These are phyloP conservation scores for Boleophthalmus pectinirostris DNA, from an alignment of 2,113 vertebrate genomes.

Conservation along the genomic window DNA sequence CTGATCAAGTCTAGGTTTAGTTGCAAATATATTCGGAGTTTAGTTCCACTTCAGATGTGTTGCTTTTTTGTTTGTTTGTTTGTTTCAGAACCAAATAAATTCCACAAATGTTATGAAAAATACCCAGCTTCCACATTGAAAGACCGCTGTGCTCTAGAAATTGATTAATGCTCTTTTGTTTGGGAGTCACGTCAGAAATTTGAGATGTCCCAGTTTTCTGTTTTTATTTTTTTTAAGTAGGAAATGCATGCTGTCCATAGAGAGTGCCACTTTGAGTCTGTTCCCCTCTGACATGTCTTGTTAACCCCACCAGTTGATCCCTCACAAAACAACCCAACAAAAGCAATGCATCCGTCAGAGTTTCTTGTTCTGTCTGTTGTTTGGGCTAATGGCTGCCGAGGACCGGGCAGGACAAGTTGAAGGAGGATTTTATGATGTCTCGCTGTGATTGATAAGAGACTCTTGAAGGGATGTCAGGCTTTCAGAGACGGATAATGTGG, in stretches of 20 bases:
- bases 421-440: constrained; percentile 76
- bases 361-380: constrained; percentile 47
- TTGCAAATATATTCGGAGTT: too few species aligned
- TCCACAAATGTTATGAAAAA: too few species aligned
- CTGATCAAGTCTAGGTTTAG: too few species aligned
- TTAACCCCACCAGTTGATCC: constrained; percentile 7
- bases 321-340: constrained; percentile 28
- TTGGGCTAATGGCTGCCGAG: constrained; percentile 66
- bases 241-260: background rate
- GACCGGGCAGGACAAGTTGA: constrained; percentile 72
- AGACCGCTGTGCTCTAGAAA: too few species aligned
- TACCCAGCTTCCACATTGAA: too few species aligned
- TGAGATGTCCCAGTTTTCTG: too few species aligned
- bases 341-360: constrained; percentile 43
- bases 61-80: too few species aligned
- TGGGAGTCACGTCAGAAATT: too few species aligned
- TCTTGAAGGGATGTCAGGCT: constrained; percentile 73
- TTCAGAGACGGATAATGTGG: constrained; percentile 76
- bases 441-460: constrained; percentile 75
- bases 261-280: background rate
- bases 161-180: too few species aligned
- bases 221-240: background rate
- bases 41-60: too few species aligned
- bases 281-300: background rate
- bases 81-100: too few species aligned